Evolutionary conservation across 2,797 vertebrate genomes (phyloP), one percentile per base, ranked within the genome.

Genomic region (Pantherophis alleghaniensis): DNA sequence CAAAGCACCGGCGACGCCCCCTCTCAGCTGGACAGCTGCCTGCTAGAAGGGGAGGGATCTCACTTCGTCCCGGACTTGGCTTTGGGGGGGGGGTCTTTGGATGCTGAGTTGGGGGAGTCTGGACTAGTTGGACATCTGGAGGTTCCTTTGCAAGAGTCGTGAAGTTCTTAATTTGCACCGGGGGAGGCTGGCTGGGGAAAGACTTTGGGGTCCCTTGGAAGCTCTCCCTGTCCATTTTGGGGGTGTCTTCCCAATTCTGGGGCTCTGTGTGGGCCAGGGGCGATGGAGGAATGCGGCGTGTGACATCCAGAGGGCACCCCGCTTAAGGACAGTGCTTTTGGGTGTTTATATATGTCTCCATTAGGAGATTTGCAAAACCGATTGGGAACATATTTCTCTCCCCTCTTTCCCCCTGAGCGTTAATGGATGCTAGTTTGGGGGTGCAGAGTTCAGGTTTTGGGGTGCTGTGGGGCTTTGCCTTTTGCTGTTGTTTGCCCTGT

Each of bases 261-360:
- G 69, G 20, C 16, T 42, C 74, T 10, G 32, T 1, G n/a, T 20
- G 18, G 37, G 7, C 0, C 37, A 42, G 74, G 32, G 74, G 20
- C 2, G 0, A 5, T 2, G 74, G 32, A 3, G 69, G 37, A 4
- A 79, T 22, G 37, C 7, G 5, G 74, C 2, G 74, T 1, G 1
- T 42, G 4, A 42, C 18, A 22, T 42, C 32, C 32, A 69, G 13
- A 69, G n/a, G 13, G 28, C 13, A 20, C 32, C 18, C 37, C 32
- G 10, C 3, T 42, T 42, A 4, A 79, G 37, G 74, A 42, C 32
- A 79, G 74, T 22, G 9, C 22, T 1, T 90, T 12, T 2, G 10
- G 1, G 11, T 2, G 2, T 53, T 51, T 51, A 7, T 3, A 1
- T 3, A 2, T 16, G 0, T 14, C 59, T 51, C 26, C 59, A 5